Conservation (phyloP, 1,140 invertebrate genomes). For the Scaptomyza montana region DNA sequence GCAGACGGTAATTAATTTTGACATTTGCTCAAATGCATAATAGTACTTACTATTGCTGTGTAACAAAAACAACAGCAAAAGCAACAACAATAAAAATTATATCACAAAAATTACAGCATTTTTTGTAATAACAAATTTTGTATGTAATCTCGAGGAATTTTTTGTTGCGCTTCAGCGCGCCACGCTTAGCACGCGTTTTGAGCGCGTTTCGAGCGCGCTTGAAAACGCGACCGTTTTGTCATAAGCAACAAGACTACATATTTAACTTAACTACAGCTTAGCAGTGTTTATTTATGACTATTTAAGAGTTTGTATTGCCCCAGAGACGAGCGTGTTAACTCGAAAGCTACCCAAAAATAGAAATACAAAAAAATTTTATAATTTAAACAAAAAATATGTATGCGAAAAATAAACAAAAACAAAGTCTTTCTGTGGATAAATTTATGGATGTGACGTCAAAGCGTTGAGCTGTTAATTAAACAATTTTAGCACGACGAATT, state of each 20-base stretch:
- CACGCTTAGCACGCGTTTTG: conserved; percentile 18
- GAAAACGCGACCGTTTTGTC: conserved; percentile 43
- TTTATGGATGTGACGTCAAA: conserved; percentile 79
- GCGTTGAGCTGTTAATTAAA: conserved; percentile 66
- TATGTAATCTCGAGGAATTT: neutral
- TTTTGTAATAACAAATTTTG: neutral
- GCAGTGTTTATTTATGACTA: conserved; percentile 81
- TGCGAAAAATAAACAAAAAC: conserved; percentile 10
- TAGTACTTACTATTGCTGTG: neutral
- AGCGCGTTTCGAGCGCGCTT: conserved; percentile 32
- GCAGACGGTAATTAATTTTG: conserved; percentile 27
- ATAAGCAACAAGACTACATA: conserved; percentile 46
- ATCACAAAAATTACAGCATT: conserved; percentile 38
- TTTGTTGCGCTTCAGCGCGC: conserved; percentile 12
- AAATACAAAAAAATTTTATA: conserved; percentile 10
- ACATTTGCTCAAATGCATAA: conserved; percentile 23
- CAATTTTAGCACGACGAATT: conserved; percentile 65
- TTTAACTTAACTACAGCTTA: conserved; percentile 71
- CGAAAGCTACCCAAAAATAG: conserved; percentile 31
- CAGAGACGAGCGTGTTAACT: conserved; percentile 70
- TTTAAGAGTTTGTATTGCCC: conserved; percentile 62
- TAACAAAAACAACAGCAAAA: neutral
- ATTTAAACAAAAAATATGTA: conserved; percentile 7
- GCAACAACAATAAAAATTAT: conserved; percentile 16
- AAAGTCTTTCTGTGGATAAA: conserved; percentile 50